These are phyloP conservation scores for Potamarius usumacintae DNA, from an alignment of 2,113 vertebrate genomes.

Conservation along the genomic window DNA sequence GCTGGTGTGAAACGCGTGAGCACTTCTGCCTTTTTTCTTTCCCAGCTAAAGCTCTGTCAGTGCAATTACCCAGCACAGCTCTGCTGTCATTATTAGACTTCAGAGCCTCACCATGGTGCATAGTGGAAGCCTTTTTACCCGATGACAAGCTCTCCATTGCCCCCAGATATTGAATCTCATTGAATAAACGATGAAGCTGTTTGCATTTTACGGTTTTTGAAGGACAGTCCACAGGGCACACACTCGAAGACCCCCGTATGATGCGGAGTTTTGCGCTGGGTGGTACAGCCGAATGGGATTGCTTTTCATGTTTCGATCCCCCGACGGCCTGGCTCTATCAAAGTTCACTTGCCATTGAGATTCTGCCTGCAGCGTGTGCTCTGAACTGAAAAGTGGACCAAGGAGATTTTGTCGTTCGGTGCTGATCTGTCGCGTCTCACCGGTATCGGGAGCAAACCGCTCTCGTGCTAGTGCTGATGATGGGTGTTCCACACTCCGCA, in stretches of 20 bases:
- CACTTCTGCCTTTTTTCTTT: neutral
- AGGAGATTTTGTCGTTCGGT: conserved; percentile 10
- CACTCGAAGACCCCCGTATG: neutral
- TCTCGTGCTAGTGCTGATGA: neutral
- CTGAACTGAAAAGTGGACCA: conserved; percentile 13
- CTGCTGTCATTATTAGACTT: conserved; percentile 33
- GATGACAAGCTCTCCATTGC: neutral
- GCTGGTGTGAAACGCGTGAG: conserved; percentile 15
- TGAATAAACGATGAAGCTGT: neutral
- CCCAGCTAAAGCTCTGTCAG: neutral
- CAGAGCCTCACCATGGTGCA: neutral
- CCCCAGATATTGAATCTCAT: neutral
- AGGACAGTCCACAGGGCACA: neutral
- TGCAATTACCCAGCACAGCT: conserved; percentile 20
- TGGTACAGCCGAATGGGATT: neutral
- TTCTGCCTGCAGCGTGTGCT: conserved; percentile 13
- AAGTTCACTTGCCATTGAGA: neutral
- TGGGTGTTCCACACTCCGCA: neutral
- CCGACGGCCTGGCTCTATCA: neutral
- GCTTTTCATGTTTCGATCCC: conserved; percentile 22
- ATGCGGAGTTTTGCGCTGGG: neutral
- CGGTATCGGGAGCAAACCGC: neutral
- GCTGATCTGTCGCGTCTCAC: neutral
- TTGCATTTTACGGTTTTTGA: conserved; percentile 18
- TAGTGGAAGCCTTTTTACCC: neutral